These are phyloP conservation scores for Bos indicus DNA, from an alignment of 2,113 vertebrate genomes.

Conservation along the genomic window DNA sequence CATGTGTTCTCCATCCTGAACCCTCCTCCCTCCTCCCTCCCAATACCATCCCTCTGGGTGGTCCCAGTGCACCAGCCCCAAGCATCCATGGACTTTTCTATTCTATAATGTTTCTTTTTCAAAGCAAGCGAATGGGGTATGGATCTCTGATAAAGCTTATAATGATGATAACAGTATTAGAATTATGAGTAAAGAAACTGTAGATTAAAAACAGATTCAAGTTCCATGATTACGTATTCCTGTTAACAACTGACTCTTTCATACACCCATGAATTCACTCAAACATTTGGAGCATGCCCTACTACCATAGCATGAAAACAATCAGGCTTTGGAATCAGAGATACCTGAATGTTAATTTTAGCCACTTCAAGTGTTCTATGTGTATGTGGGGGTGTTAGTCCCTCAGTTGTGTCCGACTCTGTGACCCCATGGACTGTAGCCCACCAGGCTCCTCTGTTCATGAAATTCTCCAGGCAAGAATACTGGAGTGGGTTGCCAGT, in stretches of 20 bases:
- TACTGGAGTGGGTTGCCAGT: not conserved
- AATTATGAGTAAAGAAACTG: not conserved
- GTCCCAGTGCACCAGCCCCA: too few species aligned
- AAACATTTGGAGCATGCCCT: not conserved
- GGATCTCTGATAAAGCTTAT: not conserved
- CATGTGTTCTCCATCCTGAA: too few species aligned
- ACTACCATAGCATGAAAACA: not conserved
- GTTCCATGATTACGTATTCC: not conserved
- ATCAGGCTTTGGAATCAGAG: not conserved
- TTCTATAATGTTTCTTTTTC: not conserved
- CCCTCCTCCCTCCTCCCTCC: too few species aligned
- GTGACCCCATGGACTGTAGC: not conserved
- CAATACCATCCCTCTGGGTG: too few species aligned
- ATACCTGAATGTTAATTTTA: not conserved
- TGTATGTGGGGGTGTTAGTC: not conserved
- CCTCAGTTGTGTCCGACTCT: not conserved
- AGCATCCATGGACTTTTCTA: too few species aligned
- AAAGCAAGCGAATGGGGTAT: not conserved
- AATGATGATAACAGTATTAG: not conserved
- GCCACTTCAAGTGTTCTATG: not conserved
- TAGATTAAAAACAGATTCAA: not conserved
- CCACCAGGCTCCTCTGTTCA: not conserved
- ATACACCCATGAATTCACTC: not conserved
- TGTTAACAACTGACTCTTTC: not conserved
- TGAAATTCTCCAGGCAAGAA: not conserved